Percentiles rank a stretch among this genome's conserved stretches.
Evolutionary conservation across 1,140 invertebrate genomes (phyloP).

Genomic region (Drosophila albomicans): DNA sequence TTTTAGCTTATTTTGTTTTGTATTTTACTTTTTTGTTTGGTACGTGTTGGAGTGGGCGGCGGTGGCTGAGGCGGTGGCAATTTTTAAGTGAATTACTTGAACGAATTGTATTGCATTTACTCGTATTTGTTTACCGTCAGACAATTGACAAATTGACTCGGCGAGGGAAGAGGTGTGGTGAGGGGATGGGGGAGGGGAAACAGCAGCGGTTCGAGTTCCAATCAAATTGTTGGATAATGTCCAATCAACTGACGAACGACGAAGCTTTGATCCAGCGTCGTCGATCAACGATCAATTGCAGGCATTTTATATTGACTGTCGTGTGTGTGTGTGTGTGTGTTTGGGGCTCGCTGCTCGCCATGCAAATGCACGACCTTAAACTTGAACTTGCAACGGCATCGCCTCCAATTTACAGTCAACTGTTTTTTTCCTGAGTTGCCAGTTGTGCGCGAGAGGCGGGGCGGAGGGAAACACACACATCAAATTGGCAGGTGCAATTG

Average conservation of each 20-base stretch:
- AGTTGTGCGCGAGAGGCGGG: no score
- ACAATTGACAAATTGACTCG: conserved; percentile 59
- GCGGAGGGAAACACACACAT: background rate
- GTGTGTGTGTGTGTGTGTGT: no score
- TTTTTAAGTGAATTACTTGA: conserved; percentile 62
- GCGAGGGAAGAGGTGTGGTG: no score
- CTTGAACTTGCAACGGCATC: conserved; percentile 60
- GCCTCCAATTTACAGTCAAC: conserved; percentile 32
- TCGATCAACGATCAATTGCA: conserved; percentile 42
- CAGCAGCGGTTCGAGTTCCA: conserved; percentile 27
- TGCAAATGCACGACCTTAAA: conserved; percentile 49
- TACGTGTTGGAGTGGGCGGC: conserved; percentile 29
- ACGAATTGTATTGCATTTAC: conserved; percentile 58
- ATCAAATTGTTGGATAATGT: conserved; percentile 70
- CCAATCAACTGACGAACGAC: conserved; percentile 55
- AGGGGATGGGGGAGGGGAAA: no score
- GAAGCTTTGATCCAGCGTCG: conserved; percentile 24
- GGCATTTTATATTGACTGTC: conserved; percentile 26
- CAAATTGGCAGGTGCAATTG: conserved; percentile 53
- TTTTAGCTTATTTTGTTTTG: no score
- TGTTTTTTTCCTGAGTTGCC: background rate
- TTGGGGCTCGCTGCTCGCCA: background rate
- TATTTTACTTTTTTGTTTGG: conserved; percentile 4
- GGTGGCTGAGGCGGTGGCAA: conserved; percentile 17
- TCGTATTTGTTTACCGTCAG: conserved; percentile 62